Percentiles rank a stretch among this genome's conserved stretches.
Conservation (phyloP, 2,888 invertebrate species). For the Torymus texanus region DNA sequence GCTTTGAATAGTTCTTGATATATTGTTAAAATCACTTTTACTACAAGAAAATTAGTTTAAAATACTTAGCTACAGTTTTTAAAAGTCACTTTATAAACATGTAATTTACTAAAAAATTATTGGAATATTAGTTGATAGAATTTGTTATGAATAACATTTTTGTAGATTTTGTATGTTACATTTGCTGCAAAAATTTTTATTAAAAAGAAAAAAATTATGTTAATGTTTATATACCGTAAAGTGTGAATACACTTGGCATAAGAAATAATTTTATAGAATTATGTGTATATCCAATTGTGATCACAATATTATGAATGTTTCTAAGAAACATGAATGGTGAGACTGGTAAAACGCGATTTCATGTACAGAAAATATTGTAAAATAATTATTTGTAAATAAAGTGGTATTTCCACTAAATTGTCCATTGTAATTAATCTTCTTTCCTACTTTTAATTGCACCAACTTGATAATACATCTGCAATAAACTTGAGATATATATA, state of each 20-base stretch:
- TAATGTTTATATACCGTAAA: neutral
- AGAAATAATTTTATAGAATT: conserved; percentile 20
- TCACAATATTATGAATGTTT: conserved; percentile 47
- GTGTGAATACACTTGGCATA: conserved; percentile 1
- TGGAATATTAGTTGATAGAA: conserved; percentile 10
- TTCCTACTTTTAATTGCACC: neutral
- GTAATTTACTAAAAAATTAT: neutral
- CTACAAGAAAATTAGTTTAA: too few relatives aligned
- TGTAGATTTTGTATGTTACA: conserved; percentile 46
- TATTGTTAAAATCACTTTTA: too few relatives aligned
- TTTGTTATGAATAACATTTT: conserved; percentile 38
- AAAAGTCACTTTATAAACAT: neutral
- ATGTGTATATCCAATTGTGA: conserved; percentile 24
- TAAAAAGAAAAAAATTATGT: neutral
- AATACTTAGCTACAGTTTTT: neutral
- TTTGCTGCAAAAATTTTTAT: conserved; percentile 18
- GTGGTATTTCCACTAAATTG: conserved; percentile 22
- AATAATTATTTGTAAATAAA: conserved; percentile 58
- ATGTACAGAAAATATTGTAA: conserved; percentile 55
- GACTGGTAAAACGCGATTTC: conserved; percentile 52
- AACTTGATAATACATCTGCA: neutral
- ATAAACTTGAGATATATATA: too few relatives aligned
- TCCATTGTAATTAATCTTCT: neutral
- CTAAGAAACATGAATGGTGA: conserved; percentile 45
- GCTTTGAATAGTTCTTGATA: too few relatives aligned